A percentile compares a stretch with the other conserved stretches of the same genome.
These are phyloP conservation scores for Macrosteles quadrilineatus DNA, from an alignment of 1,140 invertebrate species.

Conservation along the genomic window DNA sequence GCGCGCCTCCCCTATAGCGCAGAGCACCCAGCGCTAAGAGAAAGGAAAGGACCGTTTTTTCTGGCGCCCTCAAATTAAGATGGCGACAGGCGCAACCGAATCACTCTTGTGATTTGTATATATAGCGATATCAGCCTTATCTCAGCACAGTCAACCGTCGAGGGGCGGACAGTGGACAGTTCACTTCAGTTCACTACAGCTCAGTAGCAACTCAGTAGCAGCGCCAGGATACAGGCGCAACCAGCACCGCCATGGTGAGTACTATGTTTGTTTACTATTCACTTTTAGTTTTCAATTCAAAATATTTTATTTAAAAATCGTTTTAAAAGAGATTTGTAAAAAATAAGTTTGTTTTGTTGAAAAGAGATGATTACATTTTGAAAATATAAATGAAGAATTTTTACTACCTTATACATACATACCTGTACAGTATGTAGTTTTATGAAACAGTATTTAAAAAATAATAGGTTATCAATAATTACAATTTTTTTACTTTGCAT, in stretches of 20 bases:
- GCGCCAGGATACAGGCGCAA: background rate
- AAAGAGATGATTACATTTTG: too few species aligned
- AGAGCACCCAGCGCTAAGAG: background rate
- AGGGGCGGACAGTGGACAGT: background rate
- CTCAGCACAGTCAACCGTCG: background rate
- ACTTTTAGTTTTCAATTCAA: too few species aligned
- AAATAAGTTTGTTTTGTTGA: too few species aligned
- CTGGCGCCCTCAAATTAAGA: constrained; percentile 10
- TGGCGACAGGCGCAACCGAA: background rate
- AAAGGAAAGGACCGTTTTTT: constrained; percentile 4
- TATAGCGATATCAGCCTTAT: background rate
- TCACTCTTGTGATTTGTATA: constrained; percentile 2
- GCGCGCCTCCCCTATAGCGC: background rate
- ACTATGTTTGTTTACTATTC: background rate
- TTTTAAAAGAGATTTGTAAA: too few species aligned
- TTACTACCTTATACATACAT: too few species aligned
- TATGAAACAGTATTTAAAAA: too few species aligned
- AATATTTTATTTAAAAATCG: too few species aligned
- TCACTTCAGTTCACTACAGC: background rate
- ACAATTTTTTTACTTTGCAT: too few species aligned
- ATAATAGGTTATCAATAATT: too few species aligned
- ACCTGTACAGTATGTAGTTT: too few species aligned
- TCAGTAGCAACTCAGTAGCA: too few species aligned
- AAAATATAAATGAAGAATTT: too few species aligned
- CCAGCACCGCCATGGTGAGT: constrained; percentile 1